Base-by-base conservation (phyloP, 2,888 invertebrate species). In the Diadromus collaris region DNA sequence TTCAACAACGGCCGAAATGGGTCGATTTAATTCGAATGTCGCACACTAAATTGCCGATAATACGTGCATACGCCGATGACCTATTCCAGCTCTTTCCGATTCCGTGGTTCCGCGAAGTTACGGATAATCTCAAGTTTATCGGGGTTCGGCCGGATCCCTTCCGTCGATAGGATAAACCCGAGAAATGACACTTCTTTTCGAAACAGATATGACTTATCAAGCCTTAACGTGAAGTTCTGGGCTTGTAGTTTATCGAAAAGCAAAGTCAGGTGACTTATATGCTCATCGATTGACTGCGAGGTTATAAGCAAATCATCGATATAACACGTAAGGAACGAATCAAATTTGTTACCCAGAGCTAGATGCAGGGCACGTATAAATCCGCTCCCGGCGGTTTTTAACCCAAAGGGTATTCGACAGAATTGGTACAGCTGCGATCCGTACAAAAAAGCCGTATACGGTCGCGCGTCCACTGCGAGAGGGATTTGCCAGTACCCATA, bases 201-300 rank as follows among this genome's bases (percentile, higher is more conserved):
- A 58, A 76, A 80, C 79, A 88, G 86, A 19, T 64, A 1, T 0
- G 85, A 82, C 81, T 87, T 88, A 19, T 80, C 79, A 7, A 83
- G 27, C 1, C 73, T 73, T 7, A 82, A 56, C 0, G 81, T 81
- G 29, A 79, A 79, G 19, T 38, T 38, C 6, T 38, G 6, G 6
- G 6, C 7, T 38, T 38, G 38, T 6, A 38, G 38, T 38, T 38
- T 38, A 10, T 38, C 2, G 38, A 38, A 38, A 10, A 38, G 2
- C 10, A 10, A 6, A 2, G 1, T 10, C 6, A 38, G 6, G 10
- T 38, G 38, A 6, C 7, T 10, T 6, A 38, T 10, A 2, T 38
- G 38, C 38, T 38, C 38, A 38, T 38, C 10, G 10, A 38, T 9
- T 38, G 38, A 9, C 10, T 6, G 38, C 38, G 38, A 38, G 76